These are phyloP conservation scores for Corynorhinus townsendii DNA, from an alignment of 2,113 vertebrate genomes.

Conservation along the genomic window DNA sequence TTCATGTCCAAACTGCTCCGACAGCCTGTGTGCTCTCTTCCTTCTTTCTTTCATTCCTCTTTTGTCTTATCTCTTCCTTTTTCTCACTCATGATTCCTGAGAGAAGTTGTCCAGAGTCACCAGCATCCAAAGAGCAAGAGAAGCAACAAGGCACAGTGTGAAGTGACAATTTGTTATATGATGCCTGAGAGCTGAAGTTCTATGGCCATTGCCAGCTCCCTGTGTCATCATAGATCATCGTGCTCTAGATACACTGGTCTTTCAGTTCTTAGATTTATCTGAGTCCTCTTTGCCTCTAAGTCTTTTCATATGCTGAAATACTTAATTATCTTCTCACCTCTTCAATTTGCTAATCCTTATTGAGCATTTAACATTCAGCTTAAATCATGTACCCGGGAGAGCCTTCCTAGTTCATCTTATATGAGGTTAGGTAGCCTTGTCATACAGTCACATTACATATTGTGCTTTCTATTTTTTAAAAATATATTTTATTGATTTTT, in stretches of 20 bases:
- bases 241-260: background rate
- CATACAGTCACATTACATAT: background rate
- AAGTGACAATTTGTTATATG: background rate
- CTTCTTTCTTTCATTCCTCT: background rate
- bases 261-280: background rate
- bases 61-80: background rate
- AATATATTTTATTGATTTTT: too few species aligned
- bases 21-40: background rate
- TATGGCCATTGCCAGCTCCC: background rate
- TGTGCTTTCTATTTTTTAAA: background rate
- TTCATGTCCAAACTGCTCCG: background rate
- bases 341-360: background rate
- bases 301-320: background rate
- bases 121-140: background rate
- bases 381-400: background rate
- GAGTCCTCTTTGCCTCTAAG: background rate
- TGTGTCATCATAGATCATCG: background rate
- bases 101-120: background rate
- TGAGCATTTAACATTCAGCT: background rate
- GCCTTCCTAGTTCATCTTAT: background rate
- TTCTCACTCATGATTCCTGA: background rate
- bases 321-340: background rate
- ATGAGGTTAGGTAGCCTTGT: background rate
- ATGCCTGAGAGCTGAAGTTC: background rate
- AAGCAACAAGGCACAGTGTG: background rate